Base-by-base conservation (phyloP, 2,888 invertebrate genomes). In the Hanleya hanleyi region DNA sequence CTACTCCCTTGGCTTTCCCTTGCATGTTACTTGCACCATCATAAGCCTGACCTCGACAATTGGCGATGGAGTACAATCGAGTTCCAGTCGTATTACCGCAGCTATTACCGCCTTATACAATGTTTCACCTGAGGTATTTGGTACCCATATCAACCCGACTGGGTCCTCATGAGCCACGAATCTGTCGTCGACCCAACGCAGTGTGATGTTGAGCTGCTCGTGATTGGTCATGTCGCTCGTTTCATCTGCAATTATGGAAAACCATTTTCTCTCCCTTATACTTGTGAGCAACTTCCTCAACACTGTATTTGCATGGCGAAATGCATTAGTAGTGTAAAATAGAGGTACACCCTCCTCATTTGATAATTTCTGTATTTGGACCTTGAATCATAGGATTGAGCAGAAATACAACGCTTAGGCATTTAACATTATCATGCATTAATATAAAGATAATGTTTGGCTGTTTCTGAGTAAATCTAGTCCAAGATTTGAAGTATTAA, bases 11-110 rank as follows among this genome's bases (percentile, higher is more conserved):
- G 36, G 73, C 33, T 37, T 68, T 57, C 22, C 74, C 70, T 26
- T 35, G 51, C 62, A 77, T 69, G 37, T 36, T 65, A 22, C 36
- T 38, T 32, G 74, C 69, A 26, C 74, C 74, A 57, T 76, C 76
- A 41, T 77, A 76, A 26, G 67, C 66, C 47, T 77, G 77, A 37
- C 76, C 75, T 33, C 73, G 57, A 69, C 75, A 77, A 18, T 65
- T 66, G 26, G 66, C 49, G n/a, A 67, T n/a, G n/a, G n/a, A n/a
- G n/a, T n/a, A n/a, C n/a, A 29, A 35, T 47, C 61, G 29, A 74
- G 49, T 35, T 75, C 70, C 18, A 18, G 35, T 71, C 47, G 22
- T 37, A 37, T 38, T 1, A 68, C 15, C 3, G 38, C 49, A 26
- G 33, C 70, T 38, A 15, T 37, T 69, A 29, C 15, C n/a, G 22